Evolutionary conservation across 2,797 vertebrate species (phyloP).

Genomic region (Acanthurus leucopareius): DNA sequence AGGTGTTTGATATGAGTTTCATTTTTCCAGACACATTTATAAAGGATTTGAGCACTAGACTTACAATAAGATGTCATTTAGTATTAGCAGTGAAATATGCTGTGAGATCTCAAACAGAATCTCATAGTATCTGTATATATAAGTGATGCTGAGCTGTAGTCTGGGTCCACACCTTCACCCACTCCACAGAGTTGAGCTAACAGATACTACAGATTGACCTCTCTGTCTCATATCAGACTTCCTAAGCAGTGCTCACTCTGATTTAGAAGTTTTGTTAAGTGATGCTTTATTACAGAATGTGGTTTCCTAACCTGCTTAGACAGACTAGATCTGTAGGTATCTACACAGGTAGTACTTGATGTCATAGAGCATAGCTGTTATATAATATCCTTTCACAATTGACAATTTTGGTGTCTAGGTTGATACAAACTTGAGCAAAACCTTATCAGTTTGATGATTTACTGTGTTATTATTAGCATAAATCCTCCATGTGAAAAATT

Average conservation of each 20-base stretch:
- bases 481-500: no score
- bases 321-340: background rate
- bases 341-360: background rate
- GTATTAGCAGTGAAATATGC: background rate
- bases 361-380: background rate
- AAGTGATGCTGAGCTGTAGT: background rate
- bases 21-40: background rate
- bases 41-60: background rate
- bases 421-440: no score
- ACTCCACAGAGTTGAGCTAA: no score
- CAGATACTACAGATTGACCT: no score
- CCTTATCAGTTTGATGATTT: no score
- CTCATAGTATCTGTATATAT: background rate
- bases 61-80: background rate
- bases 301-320: background rate
- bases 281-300: background rate
- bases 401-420: background rate
- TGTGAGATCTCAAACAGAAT: no score
- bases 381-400: background rate
- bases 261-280: background rate
- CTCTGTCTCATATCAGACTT: no score
- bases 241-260: background rate
- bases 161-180: no score
- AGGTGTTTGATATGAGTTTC: no score
- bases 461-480: no score